Evolutionary conservation across 2,113 vertebrate species (phyloP).

Genomic region (Gulo gulo): DNA sequence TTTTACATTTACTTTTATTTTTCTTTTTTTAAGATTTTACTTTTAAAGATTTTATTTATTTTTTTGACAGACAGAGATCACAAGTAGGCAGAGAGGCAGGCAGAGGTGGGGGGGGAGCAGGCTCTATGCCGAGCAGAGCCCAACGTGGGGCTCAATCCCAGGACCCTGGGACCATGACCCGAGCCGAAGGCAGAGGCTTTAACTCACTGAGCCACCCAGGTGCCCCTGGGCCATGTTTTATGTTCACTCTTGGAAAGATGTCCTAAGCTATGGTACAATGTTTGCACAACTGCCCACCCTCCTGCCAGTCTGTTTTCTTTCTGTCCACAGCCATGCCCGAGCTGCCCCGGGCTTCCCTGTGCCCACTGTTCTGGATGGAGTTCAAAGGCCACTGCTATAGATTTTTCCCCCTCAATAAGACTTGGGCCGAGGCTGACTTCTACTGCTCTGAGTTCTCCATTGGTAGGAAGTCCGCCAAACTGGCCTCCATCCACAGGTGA

Average conservation of each 20-base stretch:
- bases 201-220: too few species aligned
- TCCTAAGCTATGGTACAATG: background rate
- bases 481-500: conserved; percentile 89
- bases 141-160: too few species aligned
- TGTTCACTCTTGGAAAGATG: background rate
- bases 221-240: background rate
- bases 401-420: conserved; percentile 88
- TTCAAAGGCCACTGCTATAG: conserved; percentile 87
- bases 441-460: conserved; percentile 88
- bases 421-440: conserved; percentile 87
- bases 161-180: too few species aligned
- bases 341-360: conserved; percentile 78
- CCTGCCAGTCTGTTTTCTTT: background rate
- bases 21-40: too few species aligned
- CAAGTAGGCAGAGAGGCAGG: too few species aligned
- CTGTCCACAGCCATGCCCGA: conserved; percentile 80
- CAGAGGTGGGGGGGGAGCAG: too few species aligned
- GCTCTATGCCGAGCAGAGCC: too few species aligned
- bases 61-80: too few species aligned
- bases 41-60: too few species aligned
- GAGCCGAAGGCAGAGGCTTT: too few species aligned
- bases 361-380: conserved; percentile 89
- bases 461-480: conserved; percentile 85
- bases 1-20: too few species aligned
- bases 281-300: background rate